Evolutionary conservation across 2,888 invertebrate species (phyloP), one percentile per base, ranked within the genome.

Genomic region (Drosophila mercatorum): DNA sequence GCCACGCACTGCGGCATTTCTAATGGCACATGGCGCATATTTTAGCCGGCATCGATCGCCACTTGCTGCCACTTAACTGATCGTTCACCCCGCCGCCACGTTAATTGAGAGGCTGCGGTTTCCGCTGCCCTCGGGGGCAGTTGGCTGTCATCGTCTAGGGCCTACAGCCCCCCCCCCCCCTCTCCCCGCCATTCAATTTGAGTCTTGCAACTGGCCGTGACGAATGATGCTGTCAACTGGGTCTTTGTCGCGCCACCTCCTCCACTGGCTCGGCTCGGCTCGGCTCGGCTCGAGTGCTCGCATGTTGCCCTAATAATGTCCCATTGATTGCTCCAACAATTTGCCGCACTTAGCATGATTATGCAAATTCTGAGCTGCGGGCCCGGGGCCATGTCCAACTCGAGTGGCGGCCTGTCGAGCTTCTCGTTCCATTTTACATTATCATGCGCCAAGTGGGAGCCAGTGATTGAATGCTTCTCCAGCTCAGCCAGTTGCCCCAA

Each of bases 231-330:
- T 84, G 83, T 84, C 83, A 83, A 82, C 80, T 59, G 66, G 43
- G 53, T 61, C 52, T 68, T 67, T 46, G 63, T 43, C 58, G 60
- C 47, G 51, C 41, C 46, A 40, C 44, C 58, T 5, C 10, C 58
- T 5, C 10, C 11, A 17, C 43, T n/a, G 8, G 8, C 44, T 11
- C 12, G 4, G 41, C 11, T 17, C 0, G 12, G 14, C 14, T 14
- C 14, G 14, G 8, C n/a, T 28, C 22, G 22, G 40, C 28, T 41
- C 10, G 36, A 81, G 79, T 71, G 78, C 87, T 83, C 87, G 84
- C 84, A 81, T 80, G 81, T 73, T 74, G 87, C 71, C 87, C 87
- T 69, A 83, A 74, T 72, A 86, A 72, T 81, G 83, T 71, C 77
- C 73, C 81, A 77, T 67, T 81, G 74, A 75, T 75, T 71, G 69